These are phyloP conservation scores for Cecidostiba fungosa DNA, from an alignment of 2,888 invertebrate genomes.

Conservation along the genomic window DNA sequence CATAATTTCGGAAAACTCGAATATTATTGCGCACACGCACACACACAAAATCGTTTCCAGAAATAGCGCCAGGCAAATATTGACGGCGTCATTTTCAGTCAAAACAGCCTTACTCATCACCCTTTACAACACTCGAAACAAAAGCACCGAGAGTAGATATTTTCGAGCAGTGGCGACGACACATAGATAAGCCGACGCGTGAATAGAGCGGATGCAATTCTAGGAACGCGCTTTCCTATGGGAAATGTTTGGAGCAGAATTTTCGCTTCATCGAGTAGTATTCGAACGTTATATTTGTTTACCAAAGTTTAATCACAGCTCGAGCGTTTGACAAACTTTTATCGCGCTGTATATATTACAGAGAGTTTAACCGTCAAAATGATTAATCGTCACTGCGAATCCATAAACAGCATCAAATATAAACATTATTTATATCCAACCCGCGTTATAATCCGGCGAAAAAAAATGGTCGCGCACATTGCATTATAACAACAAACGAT, in stretches of 20 bases:
- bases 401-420: background rate
- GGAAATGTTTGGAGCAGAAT: no score
- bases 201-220: background rate
- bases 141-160: background rate
- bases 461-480: background rate
- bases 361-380: background rate
- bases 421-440: background rate
- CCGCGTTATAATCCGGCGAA: background rate
- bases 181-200: background rate
- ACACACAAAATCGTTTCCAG: background rate
- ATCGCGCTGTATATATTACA: background rate
- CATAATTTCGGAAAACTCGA: background rate
- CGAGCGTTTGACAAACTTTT: no score
- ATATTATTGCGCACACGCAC: no score
- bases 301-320: no score
- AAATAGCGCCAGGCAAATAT: background rate
- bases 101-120: slow-evolving; percentile 24
- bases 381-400: no score
- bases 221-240: no score
- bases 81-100: background rate
- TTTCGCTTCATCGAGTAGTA: background rate
- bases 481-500: background rate
- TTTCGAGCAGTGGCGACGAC: background rate
- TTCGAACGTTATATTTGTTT: background rate
- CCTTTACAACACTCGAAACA: background rate